Evolutionary conservation across 2,113 vertebrate species (phyloP).

Genomic region (Riparia riparia): DNA sequence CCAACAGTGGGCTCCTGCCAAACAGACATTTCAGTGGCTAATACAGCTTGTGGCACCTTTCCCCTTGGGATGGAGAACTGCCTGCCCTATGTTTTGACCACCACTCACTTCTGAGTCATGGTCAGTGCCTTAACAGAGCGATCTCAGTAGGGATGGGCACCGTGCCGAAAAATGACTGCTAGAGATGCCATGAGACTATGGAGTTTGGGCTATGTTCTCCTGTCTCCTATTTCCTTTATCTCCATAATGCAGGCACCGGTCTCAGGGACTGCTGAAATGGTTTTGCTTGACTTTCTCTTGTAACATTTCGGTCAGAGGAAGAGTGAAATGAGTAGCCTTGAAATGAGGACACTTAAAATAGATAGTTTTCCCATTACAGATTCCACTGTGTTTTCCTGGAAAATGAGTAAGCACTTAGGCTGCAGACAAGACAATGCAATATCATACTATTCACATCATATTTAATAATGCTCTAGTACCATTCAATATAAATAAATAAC

Average conservation of each 20-base stretch:
- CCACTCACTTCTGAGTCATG: not conserved
- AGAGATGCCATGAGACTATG: not conserved
- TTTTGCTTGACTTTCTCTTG: not conserved
- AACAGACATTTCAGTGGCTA: not conserved
- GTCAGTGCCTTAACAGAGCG: not conserved
- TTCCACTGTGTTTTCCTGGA: not conserved
- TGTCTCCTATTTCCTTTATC: not conserved
- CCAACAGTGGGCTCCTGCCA: not conserved
- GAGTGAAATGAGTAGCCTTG: not conserved
- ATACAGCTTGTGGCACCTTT: not conserved
- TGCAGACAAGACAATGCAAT: slow-evolving; percentile 1
- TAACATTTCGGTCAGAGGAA: not conserved
- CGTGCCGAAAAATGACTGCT: not conserved
- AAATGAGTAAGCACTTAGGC: not conserved
- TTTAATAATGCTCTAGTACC: slow-evolving; percentile 65
- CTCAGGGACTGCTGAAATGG: not conserved
- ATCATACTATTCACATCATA: slow-evolving; percentile 47
- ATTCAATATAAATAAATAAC: slow-evolving; percentile 70
- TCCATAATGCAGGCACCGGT: not conserved
- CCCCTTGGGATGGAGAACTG: not conserved
- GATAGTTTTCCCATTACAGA: not conserved
- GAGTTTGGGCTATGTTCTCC: not conserved
- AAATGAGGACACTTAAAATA: not conserved
- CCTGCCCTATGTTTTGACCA: not conserved
- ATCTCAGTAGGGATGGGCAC: not conserved